Evolutionary conservation across 2,888 invertebrate species (phyloP), one percentile per base, ranked within the genome.

Genomic region (Plebejus argus): DNA sequence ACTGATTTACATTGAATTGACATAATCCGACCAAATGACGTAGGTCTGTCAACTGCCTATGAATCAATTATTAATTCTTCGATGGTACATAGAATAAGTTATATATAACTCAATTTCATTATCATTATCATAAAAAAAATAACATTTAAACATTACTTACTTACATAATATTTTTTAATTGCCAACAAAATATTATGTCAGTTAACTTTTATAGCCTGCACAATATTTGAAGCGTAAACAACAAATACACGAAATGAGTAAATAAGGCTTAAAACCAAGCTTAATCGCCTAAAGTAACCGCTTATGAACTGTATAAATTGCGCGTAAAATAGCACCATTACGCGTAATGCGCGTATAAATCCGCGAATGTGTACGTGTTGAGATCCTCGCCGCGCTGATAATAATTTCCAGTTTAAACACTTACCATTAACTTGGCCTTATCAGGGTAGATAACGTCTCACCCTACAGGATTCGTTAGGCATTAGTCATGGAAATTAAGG

Each of bases 341-440:
- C 66, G 66, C 15, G 66, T 66, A 66, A 66, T 66, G 28, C 66
- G 28, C 66, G 28, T 12, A 66, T 66, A 66, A 66, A 66, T 66
- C 7, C 66, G 66, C 66, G 66, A 66, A 66, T 66, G 66, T 66
- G 66, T 66, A 33, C 61, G 61, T 66, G 61, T 28, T 18, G 23
- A 61, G 61, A 61, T 66, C 18, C 8, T 66, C 18, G 28, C 6
- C 6, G 15, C 28, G 66, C 15, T 66, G 61, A 66, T 66, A 28
- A 28, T 61, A 61, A 61, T 12, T 33, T 66, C 28, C 66, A 28
- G 15, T 28, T 66, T 28, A 28, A 66, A 33, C 28, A 66, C 61
- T 28, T 33, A 15, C 28, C 66, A 66, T 33, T 33, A 66, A 28
- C 66, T 61, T 12, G 3, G 10, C 28, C 66, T 66, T 66, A 66